Evolutionary conservation across 2,888 invertebrate species (phyloP).

Genomic region (Andricus curvator): DNA sequence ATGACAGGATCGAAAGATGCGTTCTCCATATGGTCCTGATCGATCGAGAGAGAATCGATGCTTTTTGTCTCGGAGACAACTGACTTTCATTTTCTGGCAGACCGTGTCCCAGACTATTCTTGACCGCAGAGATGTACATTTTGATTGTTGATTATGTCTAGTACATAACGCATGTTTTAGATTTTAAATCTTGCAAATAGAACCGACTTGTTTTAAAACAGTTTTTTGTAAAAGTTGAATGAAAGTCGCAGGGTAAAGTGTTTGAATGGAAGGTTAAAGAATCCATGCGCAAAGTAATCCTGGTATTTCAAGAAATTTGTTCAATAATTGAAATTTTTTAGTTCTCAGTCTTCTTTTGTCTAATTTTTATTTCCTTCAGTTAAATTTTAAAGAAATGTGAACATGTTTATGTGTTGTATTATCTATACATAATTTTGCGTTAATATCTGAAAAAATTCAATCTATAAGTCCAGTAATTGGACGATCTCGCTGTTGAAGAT

Average conservation of each 20-base stretch:
- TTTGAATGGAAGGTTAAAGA: neutral
- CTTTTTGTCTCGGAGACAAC: slow-evolving; percentile 56
- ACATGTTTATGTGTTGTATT: no score
- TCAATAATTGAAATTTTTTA: no score
- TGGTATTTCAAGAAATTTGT: no score
- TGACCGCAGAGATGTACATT: neutral
- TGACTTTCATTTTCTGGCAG: slow-evolving; percentile 57
- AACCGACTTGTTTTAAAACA: neutral
- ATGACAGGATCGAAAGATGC: slow-evolving; percentile 56
- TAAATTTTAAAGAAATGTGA: no score
- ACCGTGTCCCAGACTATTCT: slow-evolving; percentile 13
- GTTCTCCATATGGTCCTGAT: slow-evolving; percentile 53
- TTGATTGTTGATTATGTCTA: slow-evolving; percentile 10
- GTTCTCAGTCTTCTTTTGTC: no score
- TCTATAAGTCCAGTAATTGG: no score
- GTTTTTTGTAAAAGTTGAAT: neutral
- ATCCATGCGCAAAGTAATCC: neutral
- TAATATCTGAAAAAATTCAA: no score
- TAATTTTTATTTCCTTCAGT: no score
- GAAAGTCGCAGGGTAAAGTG: neutral
- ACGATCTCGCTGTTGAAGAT: no score
- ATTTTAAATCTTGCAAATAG: neutral
- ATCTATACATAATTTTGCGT: no score
- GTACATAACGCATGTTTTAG: neutral
- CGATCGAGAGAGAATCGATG: slow-evolving; percentile 51